These are phyloP conservation scores for Microtus richardsoni DNA, from an alignment of 2,113 vertebrate genomes.

Conservation along the genomic window DNA sequence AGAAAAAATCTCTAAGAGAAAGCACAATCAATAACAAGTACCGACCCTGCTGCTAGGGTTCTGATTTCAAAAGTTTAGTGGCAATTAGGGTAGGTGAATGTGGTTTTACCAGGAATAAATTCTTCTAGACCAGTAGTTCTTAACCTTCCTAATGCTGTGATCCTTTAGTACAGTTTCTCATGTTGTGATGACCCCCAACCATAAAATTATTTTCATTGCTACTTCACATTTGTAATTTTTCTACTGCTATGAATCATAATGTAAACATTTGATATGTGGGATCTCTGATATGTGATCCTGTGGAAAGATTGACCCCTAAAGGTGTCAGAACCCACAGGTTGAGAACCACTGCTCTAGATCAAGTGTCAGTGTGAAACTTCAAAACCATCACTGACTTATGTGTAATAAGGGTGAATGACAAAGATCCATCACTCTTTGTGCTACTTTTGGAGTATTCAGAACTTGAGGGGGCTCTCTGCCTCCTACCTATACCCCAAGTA, in stretches of 20 bases:
- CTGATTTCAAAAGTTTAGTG: background rate
- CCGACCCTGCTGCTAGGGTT: background rate
- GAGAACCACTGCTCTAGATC: background rate
- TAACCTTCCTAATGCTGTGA: background rate
- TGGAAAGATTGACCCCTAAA: background rate
- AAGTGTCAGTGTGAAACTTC: background rate
- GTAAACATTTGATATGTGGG: background rate
- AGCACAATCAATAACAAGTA: background rate
- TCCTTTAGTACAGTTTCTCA: background rate
- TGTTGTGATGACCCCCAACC: background rate
- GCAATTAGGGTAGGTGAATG: background rate
- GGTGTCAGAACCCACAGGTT: background rate
- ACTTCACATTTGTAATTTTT: background rate
- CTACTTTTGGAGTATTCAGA: background rate
- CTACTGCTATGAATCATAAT: background rate
- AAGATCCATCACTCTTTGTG: background rate
- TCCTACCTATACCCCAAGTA: background rate
- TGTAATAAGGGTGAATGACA: too few relatives aligned
- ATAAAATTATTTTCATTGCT: background rate
- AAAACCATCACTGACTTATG: background rate
- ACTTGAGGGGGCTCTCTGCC: background rate
- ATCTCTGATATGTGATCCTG: background rate
- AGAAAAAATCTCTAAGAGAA: background rate
- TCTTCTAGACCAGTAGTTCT: background rate
- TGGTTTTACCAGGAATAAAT: background rate